Percentiles rank a stretch among this genome's conserved stretches.
phyloP scores from a whole-genome alignment of 2,888 invertebrate genomes.

The Sesia apiformis region DNA sequence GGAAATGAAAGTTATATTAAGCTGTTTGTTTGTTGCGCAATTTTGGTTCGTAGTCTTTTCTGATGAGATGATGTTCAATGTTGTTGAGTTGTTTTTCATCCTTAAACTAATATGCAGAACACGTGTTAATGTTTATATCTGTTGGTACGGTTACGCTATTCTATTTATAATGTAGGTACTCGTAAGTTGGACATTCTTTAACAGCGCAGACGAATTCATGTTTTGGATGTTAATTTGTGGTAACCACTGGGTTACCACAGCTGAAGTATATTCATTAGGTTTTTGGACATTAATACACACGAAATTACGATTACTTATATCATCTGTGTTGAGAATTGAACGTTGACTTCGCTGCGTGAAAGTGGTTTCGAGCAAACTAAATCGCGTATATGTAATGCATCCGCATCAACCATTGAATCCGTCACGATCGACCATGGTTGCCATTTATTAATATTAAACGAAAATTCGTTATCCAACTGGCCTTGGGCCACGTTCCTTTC shows the following conservation, averaged over 20 bases:
- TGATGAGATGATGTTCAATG: neutral
- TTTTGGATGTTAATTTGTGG: neutral
- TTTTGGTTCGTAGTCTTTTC: slow-evolving; percentile 15
- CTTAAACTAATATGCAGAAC: neutral
- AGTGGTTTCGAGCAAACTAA: slow-evolving; percentile 37
- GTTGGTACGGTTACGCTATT: slow-evolving; percentile 1
- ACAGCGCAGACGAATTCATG: neutral
- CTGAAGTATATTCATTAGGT: neutral
- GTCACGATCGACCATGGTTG: slow-evolving; percentile 60
- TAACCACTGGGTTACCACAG: neutral
- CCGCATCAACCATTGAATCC: slow-evolving; percentile 49
- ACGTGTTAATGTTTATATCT: neutral
- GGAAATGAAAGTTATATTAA: slow-evolving; percentile 44
- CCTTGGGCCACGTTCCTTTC: slow-evolving; percentile 68
- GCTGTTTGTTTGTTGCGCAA: slow-evolving; percentile 24
- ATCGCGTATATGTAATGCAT: slow-evolving; percentile 23
- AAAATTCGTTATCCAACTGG: slow-evolving; percentile 71
- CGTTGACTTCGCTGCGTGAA: slow-evolving; percentile 31
- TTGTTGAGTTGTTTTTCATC: neutral
- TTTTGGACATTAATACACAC: neutral
- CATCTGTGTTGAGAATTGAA: neutral
- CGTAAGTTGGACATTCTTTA: neutral
- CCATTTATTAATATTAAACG: slow-evolving; percentile 69
- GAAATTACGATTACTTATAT: neutral
- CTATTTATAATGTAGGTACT: neutral